phyloP scores from a whole-genome alignment of 2,888 invertebrate species.

The Cancer borealis region DNA sequence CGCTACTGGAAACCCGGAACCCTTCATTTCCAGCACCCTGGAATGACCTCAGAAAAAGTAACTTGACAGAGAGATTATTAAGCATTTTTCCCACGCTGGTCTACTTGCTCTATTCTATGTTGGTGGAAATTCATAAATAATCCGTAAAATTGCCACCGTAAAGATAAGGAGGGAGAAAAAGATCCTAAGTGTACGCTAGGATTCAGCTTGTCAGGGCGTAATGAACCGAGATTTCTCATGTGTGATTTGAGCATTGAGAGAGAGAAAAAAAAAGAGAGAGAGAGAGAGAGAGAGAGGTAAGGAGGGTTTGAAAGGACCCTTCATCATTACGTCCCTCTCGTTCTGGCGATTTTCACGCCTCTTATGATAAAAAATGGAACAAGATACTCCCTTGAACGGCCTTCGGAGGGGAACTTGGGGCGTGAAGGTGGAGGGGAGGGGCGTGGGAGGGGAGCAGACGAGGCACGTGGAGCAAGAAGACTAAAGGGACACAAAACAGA shows the following conservation, averaged over 20 bases:
- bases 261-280: constrained; percentile 10
- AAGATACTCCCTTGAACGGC: neutral
- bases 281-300: constrained; percentile 30
- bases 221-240: neutral
- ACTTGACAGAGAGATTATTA: neutral
- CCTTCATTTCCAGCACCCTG: neutral
- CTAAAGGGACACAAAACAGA: neutral
- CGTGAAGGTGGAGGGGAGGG: constrained; percentile 22
- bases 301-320: neutral
- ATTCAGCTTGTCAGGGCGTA: neutral
- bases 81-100: neutral
- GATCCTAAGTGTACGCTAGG: neutral
- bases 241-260: neutral
- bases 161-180: neutral
- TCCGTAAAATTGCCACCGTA: neutral
- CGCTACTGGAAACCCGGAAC: constrained; percentile 27
- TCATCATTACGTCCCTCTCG: constrained; percentile 30
- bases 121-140: neutral
- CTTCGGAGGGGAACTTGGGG: neutral
- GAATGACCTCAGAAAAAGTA: neutral
- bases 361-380: constrained; percentile 25
- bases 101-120: neutral
- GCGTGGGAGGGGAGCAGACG: constrained; percentile 18
- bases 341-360: constrained; percentile 33
- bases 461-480: neutral